Evolutionary conservation across 2,797 vertebrate genomes (phyloP), one percentile per base, ranked within the genome.

Genomic region (Pelochelys cantorii): DNA sequence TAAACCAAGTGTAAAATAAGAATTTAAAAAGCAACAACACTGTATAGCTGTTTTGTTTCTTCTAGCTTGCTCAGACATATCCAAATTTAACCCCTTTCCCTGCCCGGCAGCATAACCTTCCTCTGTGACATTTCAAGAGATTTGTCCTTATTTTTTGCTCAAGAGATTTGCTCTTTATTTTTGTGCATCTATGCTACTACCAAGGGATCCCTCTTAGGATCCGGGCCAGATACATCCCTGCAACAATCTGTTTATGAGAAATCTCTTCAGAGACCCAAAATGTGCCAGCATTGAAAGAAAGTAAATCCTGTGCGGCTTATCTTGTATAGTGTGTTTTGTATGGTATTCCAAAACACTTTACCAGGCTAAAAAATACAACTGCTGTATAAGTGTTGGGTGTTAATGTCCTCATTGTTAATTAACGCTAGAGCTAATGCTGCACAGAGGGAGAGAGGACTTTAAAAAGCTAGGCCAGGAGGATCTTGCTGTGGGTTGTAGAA

Each of bases 261-360:
- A 92, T n/a, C 4, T 75, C 31, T 91, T 8, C 7, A 62, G 15
- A 75, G 79, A 10, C 29, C 90, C 10, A 13, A 86, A 87, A 53
- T 68, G 31, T 1, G 81, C 12, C 22, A 68, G 87, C 56, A 31
- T 84, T 81, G 14, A 11, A 65, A 12, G 75, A 79, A 91, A 83
- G 37, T 12, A 0, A 29, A 81, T 86, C n/a, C 27, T 34, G 1
- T 3, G 0, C 81, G 2, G 5, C 4, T 77, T 6, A 11, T 84
- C 86, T 87, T 62, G 25, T n/a, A 34, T 3, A 75, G 23, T 5
- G 5, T 56, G 82, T 90, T 88, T 82, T 78, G 18, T 62, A 31
- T 12, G 27, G 57, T 2, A 5, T 68, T 34, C n/a, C 65, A 68
- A 68, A 68, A 68, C 31, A 34, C 31, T 68, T 18, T 68, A 34